A percentile compares a stretch with the other conserved stretches of the same genome.
phyloP scores from a whole-genome alignment of 2,797 vertebrate genomes.

The Macroramphosus scolopax region DNA sequence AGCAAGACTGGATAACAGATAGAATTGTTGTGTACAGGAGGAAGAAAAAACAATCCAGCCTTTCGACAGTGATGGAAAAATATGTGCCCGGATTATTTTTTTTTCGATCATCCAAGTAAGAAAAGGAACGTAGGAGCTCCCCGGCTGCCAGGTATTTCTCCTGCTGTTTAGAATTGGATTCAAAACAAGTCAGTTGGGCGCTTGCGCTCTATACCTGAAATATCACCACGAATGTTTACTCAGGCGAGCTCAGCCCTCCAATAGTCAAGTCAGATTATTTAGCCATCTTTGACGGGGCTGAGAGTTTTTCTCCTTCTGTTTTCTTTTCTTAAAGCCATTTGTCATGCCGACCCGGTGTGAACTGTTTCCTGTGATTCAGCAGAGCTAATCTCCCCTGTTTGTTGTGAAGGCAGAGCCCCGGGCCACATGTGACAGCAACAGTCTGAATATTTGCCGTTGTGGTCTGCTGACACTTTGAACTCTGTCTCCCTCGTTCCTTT shows the following conservation, averaged over 20 bases:
- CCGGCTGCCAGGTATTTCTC: conserved; percentile 45
- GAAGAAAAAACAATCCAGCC: conserved; percentile 18
- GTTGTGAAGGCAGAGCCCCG: conserved; percentile 38
- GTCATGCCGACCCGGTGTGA: conserved; percentile 42
- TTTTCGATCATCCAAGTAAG: conserved; percentile 39
- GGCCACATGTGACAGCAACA: conserved; percentile 48
- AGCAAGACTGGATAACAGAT: conserved; percentile 20
- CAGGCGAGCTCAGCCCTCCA: conserved; percentile 39
- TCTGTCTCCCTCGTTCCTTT: conserved; percentile 18
- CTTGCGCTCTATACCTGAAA: conserved; percentile 39
- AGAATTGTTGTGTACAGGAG: conserved; percentile 18
- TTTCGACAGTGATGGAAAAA: conserved; percentile 58
- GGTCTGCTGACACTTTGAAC: conserved; percentile 52
- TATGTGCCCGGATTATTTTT: conserved; percentile 22
- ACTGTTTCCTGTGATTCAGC: conserved; percentile 51
- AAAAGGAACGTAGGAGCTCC: conserved; percentile 28
- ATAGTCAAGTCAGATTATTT: conserved; percentile 53
- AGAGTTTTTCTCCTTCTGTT: conserved; percentile 37
- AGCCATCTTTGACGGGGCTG: conserved; percentile 51
- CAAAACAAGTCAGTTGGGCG: conserved; percentile 55
- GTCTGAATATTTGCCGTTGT: conserved; percentile 47
- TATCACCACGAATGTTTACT: conserved; percentile 45
- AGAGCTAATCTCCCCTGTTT: conserved; percentile 42
- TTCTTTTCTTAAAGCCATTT: conserved; percentile 39
- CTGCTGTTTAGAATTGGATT: conserved; percentile 56